Percentiles rank a stretch among this genome's conserved stretches.
These are phyloP conservation scores for Tetraneura akinire DNA, from an alignment of 1,140 invertebrate species.

Conservation along the genomic window DNA sequence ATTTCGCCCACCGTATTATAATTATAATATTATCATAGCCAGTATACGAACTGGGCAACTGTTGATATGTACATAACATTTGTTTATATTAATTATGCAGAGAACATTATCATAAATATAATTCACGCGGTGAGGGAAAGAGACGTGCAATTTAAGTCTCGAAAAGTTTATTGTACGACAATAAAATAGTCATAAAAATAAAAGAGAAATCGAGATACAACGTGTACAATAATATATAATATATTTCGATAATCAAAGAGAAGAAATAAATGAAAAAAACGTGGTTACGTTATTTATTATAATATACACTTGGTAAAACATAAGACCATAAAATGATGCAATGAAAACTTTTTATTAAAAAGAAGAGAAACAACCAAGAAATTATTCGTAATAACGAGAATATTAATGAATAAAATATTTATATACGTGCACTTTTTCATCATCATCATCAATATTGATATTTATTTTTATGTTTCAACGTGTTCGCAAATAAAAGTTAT, in stretches of 20 bases:
- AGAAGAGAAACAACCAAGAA: background rate
- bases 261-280: background rate
- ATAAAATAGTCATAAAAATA: conserved; percentile 24
- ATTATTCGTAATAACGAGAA: conserved; percentile 13
- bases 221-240: background rate
- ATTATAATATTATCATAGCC: too few species aligned
- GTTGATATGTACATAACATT: too few species aligned
- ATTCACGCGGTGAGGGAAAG: conserved; percentile 1
- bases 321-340: conserved; percentile 1
- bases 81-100: background rate
- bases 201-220: background rate
- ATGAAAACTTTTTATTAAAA: conserved; percentile 32
- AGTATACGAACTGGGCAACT: too few species aligned
- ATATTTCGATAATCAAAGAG: conserved; percentile 32
- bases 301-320: background rate
- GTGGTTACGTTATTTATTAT: conserved; percentile 5
- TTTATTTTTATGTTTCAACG: background rate
- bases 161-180: conserved; percentile 9
- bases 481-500: background rate
- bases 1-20: too few species aligned
- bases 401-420: conserved; percentile 19
- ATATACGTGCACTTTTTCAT: background rate
- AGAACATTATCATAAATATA: background rate
- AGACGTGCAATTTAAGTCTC: background rate
- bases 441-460: background rate